These are phyloP conservation scores for Parazoanthus swiftii DNA, from an alignment of 92 coral and sea anemone species.

Conservation along the genomic window DNA sequence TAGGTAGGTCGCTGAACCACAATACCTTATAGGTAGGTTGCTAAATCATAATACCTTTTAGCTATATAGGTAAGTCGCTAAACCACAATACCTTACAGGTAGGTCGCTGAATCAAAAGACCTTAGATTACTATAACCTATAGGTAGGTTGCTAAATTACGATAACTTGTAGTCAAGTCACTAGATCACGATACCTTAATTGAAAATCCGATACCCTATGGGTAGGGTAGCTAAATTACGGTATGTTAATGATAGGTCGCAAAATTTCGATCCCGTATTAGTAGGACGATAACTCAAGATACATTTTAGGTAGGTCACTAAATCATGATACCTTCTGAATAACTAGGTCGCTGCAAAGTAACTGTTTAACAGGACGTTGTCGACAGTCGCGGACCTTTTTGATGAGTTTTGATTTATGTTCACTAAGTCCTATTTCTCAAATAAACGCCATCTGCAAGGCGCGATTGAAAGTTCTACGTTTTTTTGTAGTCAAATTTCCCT, in stretches of 20 bases:
- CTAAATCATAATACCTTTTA: background rate
- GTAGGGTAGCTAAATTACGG: background rate
- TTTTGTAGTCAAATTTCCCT: too few relatives aligned
- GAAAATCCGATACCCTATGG: too few relatives aligned
- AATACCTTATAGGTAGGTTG: background rate
- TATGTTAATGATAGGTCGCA: too few relatives aligned
- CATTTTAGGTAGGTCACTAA: background rate
- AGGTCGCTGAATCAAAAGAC: background rate
- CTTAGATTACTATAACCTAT: slow-evolving; percentile 52
- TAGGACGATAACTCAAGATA: background rate
- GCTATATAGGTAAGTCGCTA: background rate
- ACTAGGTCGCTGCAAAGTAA: background rate
- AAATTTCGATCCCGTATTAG: background rate
- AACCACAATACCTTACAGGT: background rate
- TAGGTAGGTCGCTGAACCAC: slow-evolving; percentile 55
- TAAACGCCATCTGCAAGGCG: too few relatives aligned
- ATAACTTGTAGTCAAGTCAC: too few relatives aligned
- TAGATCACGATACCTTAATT: background rate
- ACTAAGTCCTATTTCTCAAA: too few relatives aligned
- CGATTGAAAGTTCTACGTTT: too few relatives aligned
- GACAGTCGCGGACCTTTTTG: too few relatives aligned
- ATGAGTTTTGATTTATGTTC: too few relatives aligned
- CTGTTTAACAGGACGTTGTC: too few relatives aligned
- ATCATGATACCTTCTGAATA: too few relatives aligned
- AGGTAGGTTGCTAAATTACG: slow-evolving; percentile 51